Base-by-base conservation (phyloP, 92 coral and sea anemone species). In the Actinostola sp. region DNA sequence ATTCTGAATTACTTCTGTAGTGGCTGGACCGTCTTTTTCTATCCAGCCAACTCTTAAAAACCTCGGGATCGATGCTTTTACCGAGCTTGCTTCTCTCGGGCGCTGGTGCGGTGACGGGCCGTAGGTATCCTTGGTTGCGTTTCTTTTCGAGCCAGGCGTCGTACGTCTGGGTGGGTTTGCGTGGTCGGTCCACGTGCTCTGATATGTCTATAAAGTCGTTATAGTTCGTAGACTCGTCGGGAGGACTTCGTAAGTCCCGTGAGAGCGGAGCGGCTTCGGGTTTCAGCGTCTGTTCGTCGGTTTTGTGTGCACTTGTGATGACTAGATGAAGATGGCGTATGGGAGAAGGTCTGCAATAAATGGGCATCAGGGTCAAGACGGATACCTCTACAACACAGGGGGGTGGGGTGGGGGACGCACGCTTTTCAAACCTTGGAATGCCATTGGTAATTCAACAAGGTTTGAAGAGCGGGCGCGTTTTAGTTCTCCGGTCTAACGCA, bases 141-240 rank as follows among this genome's bases (percentile, higher is more conserved):
- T 95, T 95, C 79, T 75, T 86, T 80, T 89, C 90, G 0, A 92
- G 78, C 99, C 99, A 95, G 54, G 61, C 68, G 19, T 89, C 96
- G 51, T 78, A 92, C 21, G 98, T 79, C 30, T 79, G 89, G 2
- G 93, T 82, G 0, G 84, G 82, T 52, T 73, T 88, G 50, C 68
- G 61, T 12, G 69, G 41, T 35, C 57, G 61, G 61, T 88, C 75
- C 27, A 63, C 84, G 39, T 67, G 71, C 70, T 70, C 84, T 15
- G 88, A 48, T 62, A 74, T 72, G 41, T 74, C 80, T 17, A 34
- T 53, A 29, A 70, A 62, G 61, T 55, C 75, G 46, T 63, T 42
- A 29, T 64, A 64, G 36, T 26, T 52, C 63, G 72, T 38, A 46
- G 82, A 51, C 63, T 60, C 57, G 44, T 55, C 61, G 19, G 66